These are phyloP conservation scores for Rhopalosiphum maidis DNA, from an alignment of 1,140 invertebrate species.

Conservation along the genomic window DNA sequence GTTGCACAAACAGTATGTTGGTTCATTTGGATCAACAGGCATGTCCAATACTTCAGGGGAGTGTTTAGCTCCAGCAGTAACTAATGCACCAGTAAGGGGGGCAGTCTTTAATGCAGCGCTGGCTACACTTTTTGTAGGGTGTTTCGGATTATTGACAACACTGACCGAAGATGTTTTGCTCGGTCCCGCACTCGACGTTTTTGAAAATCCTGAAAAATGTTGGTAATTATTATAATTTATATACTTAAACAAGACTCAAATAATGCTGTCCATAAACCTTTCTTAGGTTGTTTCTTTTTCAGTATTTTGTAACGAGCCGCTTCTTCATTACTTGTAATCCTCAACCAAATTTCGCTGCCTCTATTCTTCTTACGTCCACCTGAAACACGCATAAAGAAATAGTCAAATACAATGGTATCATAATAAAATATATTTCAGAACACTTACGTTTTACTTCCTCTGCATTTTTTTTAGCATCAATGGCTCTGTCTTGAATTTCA, in stretches of 20 bases:
- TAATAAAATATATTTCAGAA: background rate
- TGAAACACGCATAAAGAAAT: conserved; percentile 20
- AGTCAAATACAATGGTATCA: background rate
- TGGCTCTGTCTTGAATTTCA: conserved; percentile 93
- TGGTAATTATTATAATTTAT: background rate
- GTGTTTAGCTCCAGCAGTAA: background rate
- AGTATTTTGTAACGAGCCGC: conserved; percentile 64
- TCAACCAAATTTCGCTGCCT: conserved; percentile 65
- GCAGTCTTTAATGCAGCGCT: background rate
- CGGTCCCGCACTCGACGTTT: conserved; percentile 65
- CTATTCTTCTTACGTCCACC: conserved; percentile 75
- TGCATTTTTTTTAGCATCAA: conserved; percentile 66
- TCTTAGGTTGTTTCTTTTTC: conserved; percentile 74
- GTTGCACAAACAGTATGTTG: conserved; percentile 97
- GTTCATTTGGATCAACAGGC: conserved; percentile 99
- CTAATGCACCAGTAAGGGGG: background rate
- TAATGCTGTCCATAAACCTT: conserved; percentile 64
- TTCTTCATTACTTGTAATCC: conserved; percentile 69
- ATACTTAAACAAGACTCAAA: too few relatives aligned
- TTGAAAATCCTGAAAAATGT: conserved; percentile 62
- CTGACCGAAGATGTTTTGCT: background rate
- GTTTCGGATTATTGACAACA: background rate
- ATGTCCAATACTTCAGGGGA: conserved; percentile 74
- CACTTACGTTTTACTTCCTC: conserved; percentile 61
- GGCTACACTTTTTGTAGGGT: background rate